Percentiles rank a stretch among this genome's conserved stretches.
Evolutionary conservation across 1,140 invertebrate species (phyloP).

Genomic region (Polypedilum vanderplanki): DNA sequence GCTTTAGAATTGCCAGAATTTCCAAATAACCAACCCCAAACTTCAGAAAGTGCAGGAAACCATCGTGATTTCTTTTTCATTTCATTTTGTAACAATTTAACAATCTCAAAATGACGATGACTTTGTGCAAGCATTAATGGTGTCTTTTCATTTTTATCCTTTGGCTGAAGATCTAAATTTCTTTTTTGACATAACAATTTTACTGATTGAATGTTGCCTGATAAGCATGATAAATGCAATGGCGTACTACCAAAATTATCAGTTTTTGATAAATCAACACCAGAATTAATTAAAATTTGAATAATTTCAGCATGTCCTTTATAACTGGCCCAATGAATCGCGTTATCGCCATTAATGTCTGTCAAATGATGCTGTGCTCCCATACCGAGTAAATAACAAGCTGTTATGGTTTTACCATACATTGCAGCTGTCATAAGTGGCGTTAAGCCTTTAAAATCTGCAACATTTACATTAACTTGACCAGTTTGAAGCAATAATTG

Average conservation of each 20-base stretch:
- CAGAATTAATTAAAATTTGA: conserved; percentile 81
- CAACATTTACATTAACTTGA: conserved; percentile 73
- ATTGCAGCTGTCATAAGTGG: conserved; percentile 87
- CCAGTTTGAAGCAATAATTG: conserved; percentile 75
- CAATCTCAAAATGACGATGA: conserved; percentile 75
- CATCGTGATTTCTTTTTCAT: conserved; percentile 71
- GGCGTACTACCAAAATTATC: conserved; percentile 91
- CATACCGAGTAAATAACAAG: conserved; percentile 81
- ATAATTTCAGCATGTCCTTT: conserved; percentile 86
- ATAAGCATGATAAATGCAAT: conserved; percentile 85
- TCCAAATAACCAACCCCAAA: conserved; percentile 85
- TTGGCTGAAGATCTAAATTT: conserved; percentile 62
- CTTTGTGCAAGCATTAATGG: conserved; percentile 80
- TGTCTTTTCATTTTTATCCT: conserved; percentile 87
- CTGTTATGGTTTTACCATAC: conserved; percentile 83
- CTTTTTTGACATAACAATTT: conserved; percentile 81
- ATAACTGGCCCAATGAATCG: conserved; percentile 87
- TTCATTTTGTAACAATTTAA: conserved; percentile 70
- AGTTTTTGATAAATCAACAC: conserved; percentile 76
- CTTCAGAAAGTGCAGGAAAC: conserved; percentile 77
- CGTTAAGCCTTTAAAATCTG: conserved; percentile 84
- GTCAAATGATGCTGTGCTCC: conserved; percentile 74
- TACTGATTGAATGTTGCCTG: conserved; percentile 74
- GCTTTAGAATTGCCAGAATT: conserved; percentile 83
- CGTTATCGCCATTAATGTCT: conserved; percentile 87